Percentiles rank a stretch among this genome's conserved stretches.
phyloP scores from a whole-genome alignment of 1,140 invertebrate genomes.

The Eciton burchellii region DNA sequence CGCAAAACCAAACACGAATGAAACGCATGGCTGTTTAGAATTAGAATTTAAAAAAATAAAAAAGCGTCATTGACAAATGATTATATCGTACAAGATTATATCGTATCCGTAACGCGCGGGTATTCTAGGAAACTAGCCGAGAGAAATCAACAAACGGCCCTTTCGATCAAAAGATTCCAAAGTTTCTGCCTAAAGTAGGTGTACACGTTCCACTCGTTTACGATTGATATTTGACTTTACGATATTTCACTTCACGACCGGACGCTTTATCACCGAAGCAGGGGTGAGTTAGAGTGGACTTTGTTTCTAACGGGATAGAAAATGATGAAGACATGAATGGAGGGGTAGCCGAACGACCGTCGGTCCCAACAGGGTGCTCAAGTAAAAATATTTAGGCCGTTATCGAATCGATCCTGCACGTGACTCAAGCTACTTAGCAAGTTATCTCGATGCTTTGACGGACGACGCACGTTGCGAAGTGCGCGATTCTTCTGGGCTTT shows the following conservation, averaged over 20 bases:
- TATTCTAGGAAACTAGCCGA: neutral
- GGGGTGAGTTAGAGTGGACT: constrained; percentile 49
- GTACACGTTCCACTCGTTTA: constrained; percentile 46
- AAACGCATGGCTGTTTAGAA: no score
- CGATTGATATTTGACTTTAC: constrained; percentile 56
- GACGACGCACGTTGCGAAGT: constrained; percentile 19
- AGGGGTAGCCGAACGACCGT: constrained; percentile 53
- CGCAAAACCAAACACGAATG: neutral
- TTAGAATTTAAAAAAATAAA: no score
- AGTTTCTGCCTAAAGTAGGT: constrained; percentile 28
- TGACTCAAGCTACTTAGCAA: constrained; percentile 63
- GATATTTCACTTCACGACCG: constrained; percentile 53
- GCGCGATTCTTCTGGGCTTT: neutral
- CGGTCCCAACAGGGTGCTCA: constrained; percentile 73
- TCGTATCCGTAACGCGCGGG: neutral
- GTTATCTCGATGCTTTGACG: constrained; percentile 51
- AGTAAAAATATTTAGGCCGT: constrained; percentile 78
- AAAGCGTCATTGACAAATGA: neutral
- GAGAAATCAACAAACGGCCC: neutral
- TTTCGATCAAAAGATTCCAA: constrained; percentile 39
- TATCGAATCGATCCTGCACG: constrained; percentile 68
- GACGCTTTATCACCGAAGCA: constrained; percentile 43
- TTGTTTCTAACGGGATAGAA: constrained; percentile 67
- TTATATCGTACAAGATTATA: neutral
- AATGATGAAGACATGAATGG: constrained; percentile 71